Conservation (phyloP, 2,797 vertebrate species). For the Lagorchestes hirsutus region DNA sequence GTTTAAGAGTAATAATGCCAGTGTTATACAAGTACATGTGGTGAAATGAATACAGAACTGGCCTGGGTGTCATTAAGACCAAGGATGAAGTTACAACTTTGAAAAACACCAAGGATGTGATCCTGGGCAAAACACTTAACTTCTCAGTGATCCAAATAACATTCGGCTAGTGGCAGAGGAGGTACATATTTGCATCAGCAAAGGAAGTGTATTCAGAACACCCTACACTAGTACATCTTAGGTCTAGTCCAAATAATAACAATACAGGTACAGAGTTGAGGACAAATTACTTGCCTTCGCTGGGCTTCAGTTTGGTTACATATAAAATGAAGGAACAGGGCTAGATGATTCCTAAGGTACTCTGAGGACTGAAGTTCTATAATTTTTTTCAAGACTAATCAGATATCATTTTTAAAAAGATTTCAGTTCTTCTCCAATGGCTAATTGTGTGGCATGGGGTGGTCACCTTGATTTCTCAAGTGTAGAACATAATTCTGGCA, state of each 20-base stretch:
- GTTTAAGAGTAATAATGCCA: neutral
- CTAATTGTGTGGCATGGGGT: neutral
- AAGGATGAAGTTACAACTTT: neutral
- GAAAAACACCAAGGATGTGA: neutral
- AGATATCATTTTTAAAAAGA: conserved; percentile 43
- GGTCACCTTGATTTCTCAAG: neutral
- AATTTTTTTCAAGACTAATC: conserved; percentile 33
- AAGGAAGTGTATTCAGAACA: neutral
- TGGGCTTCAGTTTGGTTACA: neutral
- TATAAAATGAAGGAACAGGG: neutral
- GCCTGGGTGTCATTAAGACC: neutral
- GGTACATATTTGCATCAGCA: neutral
- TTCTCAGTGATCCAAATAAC: neutral
- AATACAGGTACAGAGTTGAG: neutral
- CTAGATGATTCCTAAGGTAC: conserved; percentile 4
- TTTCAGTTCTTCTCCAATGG: neutral
- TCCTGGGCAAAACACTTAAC: neutral
- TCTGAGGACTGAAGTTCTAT: conserved; percentile 2
- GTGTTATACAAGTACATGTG: neutral
- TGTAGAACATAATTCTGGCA: neutral
- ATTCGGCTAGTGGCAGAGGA: neutral
- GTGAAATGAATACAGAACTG: neutral
- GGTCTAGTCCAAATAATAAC: neutral
- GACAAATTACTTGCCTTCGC: neutral
- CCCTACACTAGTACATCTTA: neutral